phyloP scores from a whole-genome alignment of 2,888 invertebrate species.

The Dyspetes luteomarginatus region DNA sequence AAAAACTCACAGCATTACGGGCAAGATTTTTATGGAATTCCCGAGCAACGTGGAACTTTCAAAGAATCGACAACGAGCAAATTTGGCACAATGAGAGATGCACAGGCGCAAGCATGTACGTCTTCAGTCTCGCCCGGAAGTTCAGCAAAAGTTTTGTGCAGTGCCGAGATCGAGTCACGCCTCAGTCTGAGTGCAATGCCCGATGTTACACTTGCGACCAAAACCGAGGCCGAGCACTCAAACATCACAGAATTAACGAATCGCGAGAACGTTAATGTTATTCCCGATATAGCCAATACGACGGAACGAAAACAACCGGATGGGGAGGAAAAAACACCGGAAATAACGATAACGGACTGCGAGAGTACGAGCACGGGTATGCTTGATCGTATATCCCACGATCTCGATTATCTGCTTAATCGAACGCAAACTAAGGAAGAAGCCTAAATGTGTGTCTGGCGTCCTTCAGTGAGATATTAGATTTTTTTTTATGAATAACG shows the following conservation, averaged over 20 bases:
- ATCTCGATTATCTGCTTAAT: slow-evolving; percentile 92
- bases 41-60: slow-evolving; percentile 48
- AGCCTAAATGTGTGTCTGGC: slow-evolving; percentile 57
- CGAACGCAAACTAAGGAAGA: slow-evolving; percentile 84
- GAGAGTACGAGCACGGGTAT: slow-evolving; percentile 84
- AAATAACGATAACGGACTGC: slow-evolving; percentile 73
- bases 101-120: slow-evolving; percentile 40
- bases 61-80: slow-evolving; percentile 39
- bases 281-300: slow-evolving; percentile 81
- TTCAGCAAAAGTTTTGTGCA: slow-evolving; percentile 78
- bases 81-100: slow-evolving; percentile 57
- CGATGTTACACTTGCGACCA: slow-evolving; percentile 81
- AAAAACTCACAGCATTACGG: slow-evolving; percentile 40
- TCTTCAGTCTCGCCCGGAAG: slow-evolving; percentile 65
- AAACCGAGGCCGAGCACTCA: slow-evolving; percentile 66
- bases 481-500: not conserved
- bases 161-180: slow-evolving; percentile 79
- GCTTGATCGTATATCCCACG: slow-evolving; percentile 92
- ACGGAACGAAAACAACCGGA: slow-evolving; percentile 79
- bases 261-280: slow-evolving; percentile 73
- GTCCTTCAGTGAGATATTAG: slow-evolving; percentile 2
- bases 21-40: slow-evolving; percentile 57
- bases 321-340: slow-evolving; percentile 76
- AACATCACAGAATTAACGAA: slow-evolving; percentile 67
- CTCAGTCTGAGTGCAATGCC: slow-evolving; percentile 76